Conservation (phyloP, 2,888 invertebrate genomes). For the Drosophila meridionalis region DNA sequence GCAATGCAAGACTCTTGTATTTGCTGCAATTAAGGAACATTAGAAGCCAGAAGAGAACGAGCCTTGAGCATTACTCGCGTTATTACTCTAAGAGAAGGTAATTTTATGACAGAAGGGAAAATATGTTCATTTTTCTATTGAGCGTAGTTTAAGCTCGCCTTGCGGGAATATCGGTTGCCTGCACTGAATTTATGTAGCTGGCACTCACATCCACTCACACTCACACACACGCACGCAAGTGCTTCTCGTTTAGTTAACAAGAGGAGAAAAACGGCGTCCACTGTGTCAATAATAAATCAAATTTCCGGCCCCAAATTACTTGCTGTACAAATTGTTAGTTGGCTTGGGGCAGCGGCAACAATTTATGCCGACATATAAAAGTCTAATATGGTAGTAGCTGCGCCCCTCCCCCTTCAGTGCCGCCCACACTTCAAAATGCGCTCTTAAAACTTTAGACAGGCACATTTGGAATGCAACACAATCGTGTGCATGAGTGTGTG, state of each 20-base stretch:
- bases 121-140: background rate
- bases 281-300: conserved; percentile 38
- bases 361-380: conserved; percentile 65
- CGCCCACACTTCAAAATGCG: conserved; percentile 6
- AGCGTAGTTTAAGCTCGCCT: background rate
- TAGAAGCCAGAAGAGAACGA: background rate
- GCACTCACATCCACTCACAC: background rate
- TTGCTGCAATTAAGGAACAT: background rate
- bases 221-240: background rate
- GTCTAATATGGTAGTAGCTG: conserved; percentile 12
- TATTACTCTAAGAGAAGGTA: background rate
- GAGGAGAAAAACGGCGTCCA: background rate
- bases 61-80: background rate
- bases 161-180: background rate
- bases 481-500: background rate
- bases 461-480: conserved; percentile 31
- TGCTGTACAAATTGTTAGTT: conserved; percentile 41
- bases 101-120: background rate
- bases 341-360: conserved; percentile 30
- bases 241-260: conserved; percentile 1
- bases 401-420: background rate
- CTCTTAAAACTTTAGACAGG: conserved; percentile 55
- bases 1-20: background rate
- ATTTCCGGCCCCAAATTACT: conserved; percentile 52
- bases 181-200: background rate